phyloP scores from a whole-genome alignment of 2,888 invertebrate species.

The Dicroscelio sp. region DNA sequence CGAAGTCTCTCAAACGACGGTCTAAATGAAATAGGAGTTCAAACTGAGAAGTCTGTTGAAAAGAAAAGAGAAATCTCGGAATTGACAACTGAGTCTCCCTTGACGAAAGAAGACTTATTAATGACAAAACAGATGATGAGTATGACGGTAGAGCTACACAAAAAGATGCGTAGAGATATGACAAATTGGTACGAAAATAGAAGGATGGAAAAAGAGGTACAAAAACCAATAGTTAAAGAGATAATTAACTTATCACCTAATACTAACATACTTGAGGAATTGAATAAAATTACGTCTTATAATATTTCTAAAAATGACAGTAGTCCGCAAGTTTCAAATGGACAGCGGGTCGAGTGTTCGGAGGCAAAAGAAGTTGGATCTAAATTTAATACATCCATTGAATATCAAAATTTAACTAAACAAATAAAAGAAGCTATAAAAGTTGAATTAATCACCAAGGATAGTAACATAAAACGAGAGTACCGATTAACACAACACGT shows the following conservation, averaged over 20 bases:
- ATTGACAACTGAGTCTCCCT: background rate
- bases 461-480: constrained; percentile 51
- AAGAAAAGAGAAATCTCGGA: background rate
- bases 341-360: too few relatives aligned
- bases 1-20: background rate
- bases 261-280: background rate
- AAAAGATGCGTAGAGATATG: background rate
- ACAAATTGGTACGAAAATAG: background rate
- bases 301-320: background rate
- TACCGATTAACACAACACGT: constrained; percentile 67
- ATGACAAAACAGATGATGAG: background rate
- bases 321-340: too few relatives aligned
- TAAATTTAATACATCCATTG: background rate
- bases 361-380: too few relatives aligned
- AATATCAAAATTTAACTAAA: background rate
- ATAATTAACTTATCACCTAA: background rate
- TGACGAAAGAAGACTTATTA: background rate
- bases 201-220: background rate
- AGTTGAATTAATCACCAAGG: background rate
- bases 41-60: background rate
- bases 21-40: too few relatives aligned
- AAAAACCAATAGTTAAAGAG: background rate
- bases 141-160: background rate
- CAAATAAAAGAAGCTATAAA: background rate
- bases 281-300: background rate